A percentile compares a stretch with the other conserved stretches of the same genome.
phyloP scores from a whole-genome alignment of 1,140 invertebrate species.

The Drosophila ficusphila region DNA sequence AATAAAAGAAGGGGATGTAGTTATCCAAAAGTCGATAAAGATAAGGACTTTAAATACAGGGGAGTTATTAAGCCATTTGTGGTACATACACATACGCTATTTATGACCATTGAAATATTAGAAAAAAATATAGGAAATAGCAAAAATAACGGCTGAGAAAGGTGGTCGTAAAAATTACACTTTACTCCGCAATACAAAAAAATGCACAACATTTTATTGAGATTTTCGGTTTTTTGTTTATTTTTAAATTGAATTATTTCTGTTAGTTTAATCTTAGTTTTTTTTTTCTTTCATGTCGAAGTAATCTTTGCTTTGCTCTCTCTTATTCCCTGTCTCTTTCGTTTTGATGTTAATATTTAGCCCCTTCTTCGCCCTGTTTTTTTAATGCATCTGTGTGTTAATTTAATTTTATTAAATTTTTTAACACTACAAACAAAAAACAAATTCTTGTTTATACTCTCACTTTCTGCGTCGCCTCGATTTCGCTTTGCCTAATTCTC shows the following conservation, averaged over 20 bases:
- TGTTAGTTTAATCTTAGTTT: constrained; percentile 28
- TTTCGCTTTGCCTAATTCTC: constrained; percentile 18
- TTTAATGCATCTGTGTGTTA: constrained; percentile 4
- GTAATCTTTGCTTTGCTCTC: constrained; percentile 24
- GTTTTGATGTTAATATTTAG: constrained; percentile 9
- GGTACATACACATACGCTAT: not conserved
- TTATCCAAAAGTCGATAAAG: not conserved
- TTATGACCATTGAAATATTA: not conserved
- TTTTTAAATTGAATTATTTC: constrained; percentile 31
- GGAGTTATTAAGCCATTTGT: not conserved
- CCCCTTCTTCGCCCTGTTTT: not conserved
- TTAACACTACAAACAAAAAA: constrained; percentile 49
- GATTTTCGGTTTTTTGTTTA: constrained; percentile 14
- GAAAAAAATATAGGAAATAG: not conserved
- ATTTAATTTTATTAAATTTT: constrained; percentile 44
- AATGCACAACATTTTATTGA: constrained; percentile 12
- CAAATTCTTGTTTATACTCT: constrained; percentile 17
- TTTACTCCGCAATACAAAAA: not conserved
- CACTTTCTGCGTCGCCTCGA: not conserved
- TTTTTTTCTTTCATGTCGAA: constrained; percentile 15
- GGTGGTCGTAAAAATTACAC: not conserved
- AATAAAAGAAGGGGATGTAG: not conserved
- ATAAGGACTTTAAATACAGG: not conserved
- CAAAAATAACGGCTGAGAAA: not conserved
- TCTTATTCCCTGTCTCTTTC: constrained; percentile 16